Evolutionary conservation across 2,113 vertebrate species (phyloP).

Genomic region (Callipepla squamata): DNA sequence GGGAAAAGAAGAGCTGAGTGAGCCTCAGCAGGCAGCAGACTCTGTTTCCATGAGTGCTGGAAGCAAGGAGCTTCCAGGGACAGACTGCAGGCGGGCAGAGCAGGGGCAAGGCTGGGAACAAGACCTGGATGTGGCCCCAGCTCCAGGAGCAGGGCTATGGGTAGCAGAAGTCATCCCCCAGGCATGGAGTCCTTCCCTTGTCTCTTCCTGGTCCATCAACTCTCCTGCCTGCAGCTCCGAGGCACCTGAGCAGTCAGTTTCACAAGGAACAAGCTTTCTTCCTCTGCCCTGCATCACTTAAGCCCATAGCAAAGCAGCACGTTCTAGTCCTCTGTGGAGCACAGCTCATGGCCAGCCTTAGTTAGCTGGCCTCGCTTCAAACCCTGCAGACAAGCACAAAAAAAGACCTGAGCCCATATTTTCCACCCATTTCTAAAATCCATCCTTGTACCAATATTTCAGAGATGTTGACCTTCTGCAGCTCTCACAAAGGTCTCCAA

Average conservation of each 20-base stretch:
- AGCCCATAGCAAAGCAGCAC: background rate
- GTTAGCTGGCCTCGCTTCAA: background rate
- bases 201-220: background rate
- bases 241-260: background rate
- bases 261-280: background rate
- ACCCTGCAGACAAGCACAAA: background rate
- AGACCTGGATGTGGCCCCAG: background rate
- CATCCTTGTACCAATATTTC: background rate
- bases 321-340: fast-evolving
- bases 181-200: background rate
- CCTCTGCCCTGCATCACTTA: background rate
- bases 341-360: background rate
- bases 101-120: background rate
- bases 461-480: background rate
- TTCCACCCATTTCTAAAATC: background rate
- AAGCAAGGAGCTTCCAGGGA: background rate
- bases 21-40: constrained; percentile 6
- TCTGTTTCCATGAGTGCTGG: background rate
- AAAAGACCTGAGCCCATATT: fast-evolving
- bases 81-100: background rate
- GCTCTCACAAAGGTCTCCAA: background rate
- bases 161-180: background rate
- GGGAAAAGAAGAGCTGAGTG: constrained; percentile 7
- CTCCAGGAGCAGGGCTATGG: fast-evolving
- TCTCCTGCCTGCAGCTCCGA: background rate